phyloP scores from a whole-genome alignment of 2,797 vertebrate species.

The Antrozous pallidus region DNA sequence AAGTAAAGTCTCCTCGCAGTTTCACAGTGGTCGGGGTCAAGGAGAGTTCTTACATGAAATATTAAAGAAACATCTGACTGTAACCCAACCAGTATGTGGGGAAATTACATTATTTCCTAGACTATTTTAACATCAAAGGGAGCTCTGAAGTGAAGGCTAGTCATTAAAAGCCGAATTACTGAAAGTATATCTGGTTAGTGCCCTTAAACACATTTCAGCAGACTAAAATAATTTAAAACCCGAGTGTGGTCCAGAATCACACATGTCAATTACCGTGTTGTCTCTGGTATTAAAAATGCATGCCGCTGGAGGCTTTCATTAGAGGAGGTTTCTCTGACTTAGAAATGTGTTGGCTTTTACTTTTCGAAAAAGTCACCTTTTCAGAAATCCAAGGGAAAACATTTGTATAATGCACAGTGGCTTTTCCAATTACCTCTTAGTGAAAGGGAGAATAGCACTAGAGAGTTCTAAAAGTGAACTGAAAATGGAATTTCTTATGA shows the following conservation, averaged over 20 bases:
- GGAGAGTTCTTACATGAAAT: constrained; percentile 83
- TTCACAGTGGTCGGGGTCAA: constrained; percentile 78
- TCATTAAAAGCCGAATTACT: constrained; percentile 82
- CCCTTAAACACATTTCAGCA: constrained; percentile 79
- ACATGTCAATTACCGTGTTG: constrained; percentile 80
- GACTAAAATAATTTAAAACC: constrained; percentile 81
- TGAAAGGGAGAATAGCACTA: constrained; percentile 61
- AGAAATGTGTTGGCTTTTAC: constrained; percentile 54
- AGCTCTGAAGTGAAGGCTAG: constrained; percentile 75
- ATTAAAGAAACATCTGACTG: constrained; percentile 82
- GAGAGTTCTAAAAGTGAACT: constrained; percentile 62
- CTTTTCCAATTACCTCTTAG: constrained; percentile 57
- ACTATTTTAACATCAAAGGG: constrained; percentile 83
- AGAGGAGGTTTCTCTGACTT: constrained; percentile 65
- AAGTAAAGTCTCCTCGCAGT: constrained; percentile 79
- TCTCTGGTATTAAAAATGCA: constrained; percentile 78
- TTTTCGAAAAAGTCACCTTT: constrained; percentile 61
- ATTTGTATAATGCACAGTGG: constrained; percentile 53
- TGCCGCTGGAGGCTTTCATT: constrained; percentile 79
- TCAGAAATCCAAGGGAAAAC: constrained; percentile 71
- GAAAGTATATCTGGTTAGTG: constrained; percentile 76
- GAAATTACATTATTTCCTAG: constrained; percentile 80
- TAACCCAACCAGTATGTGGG: constrained; percentile 77
- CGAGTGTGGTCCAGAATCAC: constrained; percentile 81
- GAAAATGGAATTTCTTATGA: constrained; percentile 47